Percentiles rank a stretch among this genome's conserved stretches.
Conservation (phyloP, 2,888 invertebrate genomes). For the Rhingia rostrata region DNA sequence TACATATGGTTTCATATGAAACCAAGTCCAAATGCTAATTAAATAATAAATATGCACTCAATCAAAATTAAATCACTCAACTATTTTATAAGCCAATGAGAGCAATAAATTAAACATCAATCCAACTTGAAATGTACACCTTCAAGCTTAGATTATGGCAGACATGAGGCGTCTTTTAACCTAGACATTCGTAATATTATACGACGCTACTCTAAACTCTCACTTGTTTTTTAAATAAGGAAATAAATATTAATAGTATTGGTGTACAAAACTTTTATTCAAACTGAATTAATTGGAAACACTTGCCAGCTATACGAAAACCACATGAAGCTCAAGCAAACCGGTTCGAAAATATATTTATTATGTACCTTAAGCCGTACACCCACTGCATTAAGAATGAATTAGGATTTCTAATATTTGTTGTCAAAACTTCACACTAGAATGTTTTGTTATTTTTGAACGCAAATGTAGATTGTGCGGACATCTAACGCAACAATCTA, state of each 20-base stretch:
- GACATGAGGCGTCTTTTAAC: constrained; percentile 24
- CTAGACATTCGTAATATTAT: constrained; percentile 28
- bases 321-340: constrained; percentile 19
- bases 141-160: neutral
- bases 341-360: constrained; percentile 10
- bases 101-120: constrained; percentile 46
- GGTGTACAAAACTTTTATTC: constrained; percentile 24
- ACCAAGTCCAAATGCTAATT: constrained; percentile 17
- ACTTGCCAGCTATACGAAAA: constrained; percentile 22
- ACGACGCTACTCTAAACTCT: constrained; percentile 55
- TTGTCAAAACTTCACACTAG: constrained; percentile 2
- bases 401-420: constrained; percentile 35
- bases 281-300: constrained; percentile 50
- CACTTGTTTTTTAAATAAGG: constrained; percentile 9
- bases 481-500: constrained; percentile 21
- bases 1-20: too few species aligned
- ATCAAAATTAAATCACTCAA: constrained; percentile 46
- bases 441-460: constrained; percentile 20
- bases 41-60: constrained; percentile 36
- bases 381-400: constrained; percentile 44
- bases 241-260: constrained; percentile 18
- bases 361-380: neutral
- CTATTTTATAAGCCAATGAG: constrained; percentile 41
- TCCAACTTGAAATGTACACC: constrained; percentile 16
- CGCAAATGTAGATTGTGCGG: constrained; percentile 18